Evolutionary conservation across 2,113 vertebrate genomes (phyloP).

Genomic region (Climacteris rufus): DNA sequence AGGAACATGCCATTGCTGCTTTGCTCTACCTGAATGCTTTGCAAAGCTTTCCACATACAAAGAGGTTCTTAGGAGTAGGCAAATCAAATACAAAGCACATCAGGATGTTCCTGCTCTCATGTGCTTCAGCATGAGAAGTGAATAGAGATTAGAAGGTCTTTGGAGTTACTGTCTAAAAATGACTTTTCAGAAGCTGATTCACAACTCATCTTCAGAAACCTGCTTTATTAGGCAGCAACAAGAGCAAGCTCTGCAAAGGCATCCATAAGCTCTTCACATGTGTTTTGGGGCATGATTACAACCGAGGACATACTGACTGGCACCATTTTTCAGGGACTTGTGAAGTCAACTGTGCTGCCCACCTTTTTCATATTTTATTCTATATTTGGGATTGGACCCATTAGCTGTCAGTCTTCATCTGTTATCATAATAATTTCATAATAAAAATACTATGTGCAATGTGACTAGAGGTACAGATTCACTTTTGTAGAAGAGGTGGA

Average conservation of each 20-base stretch:
- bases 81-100: neutral
- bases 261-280: neutral
- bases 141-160: neutral
- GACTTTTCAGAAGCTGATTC: neutral
- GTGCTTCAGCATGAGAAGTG: neutral
- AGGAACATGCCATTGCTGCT: neutral
- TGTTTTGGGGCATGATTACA: neutral
- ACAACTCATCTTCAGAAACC: neutral
- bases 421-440: neutral
- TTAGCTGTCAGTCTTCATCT: neutral
- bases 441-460: neutral
- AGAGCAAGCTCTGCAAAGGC: neutral
- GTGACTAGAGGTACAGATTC: neutral
- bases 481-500: neutral
- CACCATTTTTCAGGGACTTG: neutral
- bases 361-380: neutral
- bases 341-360: neutral
- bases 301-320: neutral
- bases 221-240: neutral
- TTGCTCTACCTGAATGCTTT: neutral
- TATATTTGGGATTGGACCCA: neutral
- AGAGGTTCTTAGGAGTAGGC: neutral
- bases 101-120: neutral
- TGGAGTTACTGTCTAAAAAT: neutral
- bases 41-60: neutral